phyloP scores from a whole-genome alignment of 1,140 invertebrate species.

The Aphis gossypii region DNA sequence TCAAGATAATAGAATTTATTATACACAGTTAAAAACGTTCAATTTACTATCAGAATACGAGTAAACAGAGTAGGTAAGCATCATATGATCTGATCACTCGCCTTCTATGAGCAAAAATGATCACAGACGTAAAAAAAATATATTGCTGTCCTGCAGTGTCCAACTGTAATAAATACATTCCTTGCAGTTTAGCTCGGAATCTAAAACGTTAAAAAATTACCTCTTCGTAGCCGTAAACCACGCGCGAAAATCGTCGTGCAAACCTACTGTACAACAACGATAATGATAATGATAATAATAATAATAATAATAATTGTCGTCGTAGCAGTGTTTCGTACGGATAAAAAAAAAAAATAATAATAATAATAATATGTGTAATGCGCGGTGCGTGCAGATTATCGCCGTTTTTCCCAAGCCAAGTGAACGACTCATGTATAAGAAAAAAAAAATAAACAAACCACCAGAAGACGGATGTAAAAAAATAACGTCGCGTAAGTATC shows the following conservation, averaged over 20 bases:
- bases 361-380: neutral
- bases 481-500: constrained; percentile 7
- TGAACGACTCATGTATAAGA: neutral
- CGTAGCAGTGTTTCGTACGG: neutral
- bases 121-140: neutral
- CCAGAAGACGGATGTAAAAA: constrained; percentile 5
- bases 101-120: neutral
- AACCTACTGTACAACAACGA: neutral
- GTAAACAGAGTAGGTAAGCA: neutral
- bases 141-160: neutral
- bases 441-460: constrained; percentile 26
- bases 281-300: constrained; percentile 12
- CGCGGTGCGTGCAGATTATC: neutral
- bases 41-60: neutral
- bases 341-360: neutral
- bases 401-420: constrained; percentile 13
- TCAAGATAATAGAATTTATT: neutral
- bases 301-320: neutral
- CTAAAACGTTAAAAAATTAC: constrained; percentile 11
- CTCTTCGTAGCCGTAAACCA: neutral
- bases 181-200: neutral
- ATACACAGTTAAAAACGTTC: neutral
- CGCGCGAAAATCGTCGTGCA: neutral
- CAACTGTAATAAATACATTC: neutral
- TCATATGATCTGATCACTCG: neutral